Conservation (phyloP, 1,140 invertebrate genomes). For the Dreissena polymorpha region DNA sequence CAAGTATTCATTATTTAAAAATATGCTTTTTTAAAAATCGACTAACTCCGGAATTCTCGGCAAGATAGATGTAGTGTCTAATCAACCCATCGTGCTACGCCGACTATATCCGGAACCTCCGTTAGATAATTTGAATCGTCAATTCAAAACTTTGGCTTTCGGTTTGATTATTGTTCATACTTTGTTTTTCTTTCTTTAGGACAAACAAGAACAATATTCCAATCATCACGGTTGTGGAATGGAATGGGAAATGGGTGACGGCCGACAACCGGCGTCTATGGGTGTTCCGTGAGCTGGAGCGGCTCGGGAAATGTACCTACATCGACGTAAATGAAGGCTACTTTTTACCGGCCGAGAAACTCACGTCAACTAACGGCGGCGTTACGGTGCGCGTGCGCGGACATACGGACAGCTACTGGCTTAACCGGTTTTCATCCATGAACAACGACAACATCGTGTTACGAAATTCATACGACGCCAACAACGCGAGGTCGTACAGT, state of each 20-base stretch:
- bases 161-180: not conserved
- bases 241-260: not conserved
- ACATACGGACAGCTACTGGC: no score
- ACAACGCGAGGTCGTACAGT: no score
- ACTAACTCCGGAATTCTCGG: not conserved
- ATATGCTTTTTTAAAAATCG: not conserved
- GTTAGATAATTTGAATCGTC: no score
- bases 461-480: no score
- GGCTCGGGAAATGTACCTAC: no score
- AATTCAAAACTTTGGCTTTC: no score
- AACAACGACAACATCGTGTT: no score
- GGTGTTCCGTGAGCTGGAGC: no score
- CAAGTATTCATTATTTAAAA: not conserved
- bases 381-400: no score
- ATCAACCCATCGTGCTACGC: no score
- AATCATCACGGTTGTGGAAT: not conserved
- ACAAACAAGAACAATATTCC: not conserved
- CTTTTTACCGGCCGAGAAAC: not conserved
- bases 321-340: not conserved
- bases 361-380: not conserved
- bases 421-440: no score
- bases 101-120: no score
- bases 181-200: not conserved
- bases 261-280: not conserved
- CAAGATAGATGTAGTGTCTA: not conserved